Evolutionary conservation across 2,888 invertebrate genomes (phyloP).

Genomic region (Eledona agricola): DNA sequence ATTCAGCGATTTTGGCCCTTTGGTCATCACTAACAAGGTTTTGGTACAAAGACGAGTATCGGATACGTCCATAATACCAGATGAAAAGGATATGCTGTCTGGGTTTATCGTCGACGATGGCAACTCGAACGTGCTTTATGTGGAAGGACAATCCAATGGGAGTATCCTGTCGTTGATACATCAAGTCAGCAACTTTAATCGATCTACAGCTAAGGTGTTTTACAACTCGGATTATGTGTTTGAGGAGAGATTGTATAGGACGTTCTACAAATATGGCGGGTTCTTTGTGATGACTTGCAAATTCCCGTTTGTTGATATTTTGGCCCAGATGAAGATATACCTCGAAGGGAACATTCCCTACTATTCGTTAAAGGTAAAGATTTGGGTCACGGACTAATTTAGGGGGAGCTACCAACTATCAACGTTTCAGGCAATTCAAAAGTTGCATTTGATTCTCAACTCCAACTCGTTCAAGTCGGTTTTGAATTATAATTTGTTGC

Average conservation of each 20-base stretch:
- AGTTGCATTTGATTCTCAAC: conserved; percentile 51
- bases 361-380: conserved; percentile 51
- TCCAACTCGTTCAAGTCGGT: conserved; percentile 48
- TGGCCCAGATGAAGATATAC: conserved; percentile 48
- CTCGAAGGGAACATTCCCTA: conserved; percentile 51
- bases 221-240: conserved; percentile 54
- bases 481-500: conserved; percentile 52
- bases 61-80: background rate
- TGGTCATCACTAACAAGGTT: conserved; percentile 9
- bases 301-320: conserved; percentile 49
- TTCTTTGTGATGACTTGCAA: conserved; percentile 49
- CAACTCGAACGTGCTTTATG: conserved; percentile 42
- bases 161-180: conserved; percentile 48
- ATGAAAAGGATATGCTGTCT: conserved; percentile 6
- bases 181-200: conserved; percentile 36
- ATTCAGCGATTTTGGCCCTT: conserved; percentile 12
- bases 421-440: conserved; percentile 53
- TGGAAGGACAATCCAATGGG: conserved; percentile 49
- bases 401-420: background rate
- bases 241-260: conserved; percentile 51
- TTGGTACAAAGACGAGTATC: background rate
- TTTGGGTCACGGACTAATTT: too few species aligned
- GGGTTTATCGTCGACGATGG: conserved; percentile 51
- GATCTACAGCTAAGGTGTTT: conserved; percentile 45
- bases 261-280: conserved; percentile 47